phyloP scores from a whole-genome alignment of 1,140 invertebrate genomes.

The Augochlora pura region DNA sequence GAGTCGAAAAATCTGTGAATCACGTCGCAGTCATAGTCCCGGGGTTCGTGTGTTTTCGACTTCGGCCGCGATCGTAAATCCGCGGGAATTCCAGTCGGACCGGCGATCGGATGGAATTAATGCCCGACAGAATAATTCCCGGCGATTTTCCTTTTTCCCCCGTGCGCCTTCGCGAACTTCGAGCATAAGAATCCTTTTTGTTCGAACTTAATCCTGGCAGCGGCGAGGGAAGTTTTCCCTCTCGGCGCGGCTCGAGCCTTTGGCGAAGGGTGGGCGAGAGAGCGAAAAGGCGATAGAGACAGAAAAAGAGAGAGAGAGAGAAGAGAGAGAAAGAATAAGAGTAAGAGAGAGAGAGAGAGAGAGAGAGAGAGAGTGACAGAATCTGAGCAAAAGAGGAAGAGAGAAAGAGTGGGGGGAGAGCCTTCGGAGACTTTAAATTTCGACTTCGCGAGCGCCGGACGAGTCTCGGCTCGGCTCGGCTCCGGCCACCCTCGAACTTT shows the following conservation, averaged over 20 bases:
- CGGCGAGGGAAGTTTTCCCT: conserved; percentile 12
- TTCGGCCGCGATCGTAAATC: conserved; percentile 10
- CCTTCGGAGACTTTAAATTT: conserved; percentile 61
- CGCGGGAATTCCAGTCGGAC: neutral
- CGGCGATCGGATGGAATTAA: conserved; percentile 35
- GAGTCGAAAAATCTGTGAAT: neutral
- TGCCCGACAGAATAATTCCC: conserved; percentile 43
- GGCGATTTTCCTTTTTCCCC: conserved; percentile 28
- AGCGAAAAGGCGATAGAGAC: too few relatives aligned
- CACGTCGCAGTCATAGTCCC: neutral
- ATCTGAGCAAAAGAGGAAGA: too few relatives aligned
- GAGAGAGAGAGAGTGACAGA: too few relatives aligned
- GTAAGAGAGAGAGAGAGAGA: neutral
- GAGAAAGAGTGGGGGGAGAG: neutral
- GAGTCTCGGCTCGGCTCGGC: neutral
- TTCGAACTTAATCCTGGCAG: conserved; percentile 57
- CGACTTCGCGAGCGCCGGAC: conserved; percentile 44
- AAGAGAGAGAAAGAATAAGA: too few relatives aligned
- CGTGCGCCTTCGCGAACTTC: conserved; percentile 41
- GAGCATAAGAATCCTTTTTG: conserved; percentile 52
- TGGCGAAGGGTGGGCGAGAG: too few relatives aligned
- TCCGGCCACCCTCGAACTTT: conserved; percentile 42
- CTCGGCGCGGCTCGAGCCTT: neutral
- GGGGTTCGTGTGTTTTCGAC: neutral
- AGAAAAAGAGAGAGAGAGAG: too few relatives aligned